These are phyloP conservation scores for Procambarus virginalis DNA, from an alignment of 1,140 invertebrate genomes.

Conservation along the genomic window DNA sequence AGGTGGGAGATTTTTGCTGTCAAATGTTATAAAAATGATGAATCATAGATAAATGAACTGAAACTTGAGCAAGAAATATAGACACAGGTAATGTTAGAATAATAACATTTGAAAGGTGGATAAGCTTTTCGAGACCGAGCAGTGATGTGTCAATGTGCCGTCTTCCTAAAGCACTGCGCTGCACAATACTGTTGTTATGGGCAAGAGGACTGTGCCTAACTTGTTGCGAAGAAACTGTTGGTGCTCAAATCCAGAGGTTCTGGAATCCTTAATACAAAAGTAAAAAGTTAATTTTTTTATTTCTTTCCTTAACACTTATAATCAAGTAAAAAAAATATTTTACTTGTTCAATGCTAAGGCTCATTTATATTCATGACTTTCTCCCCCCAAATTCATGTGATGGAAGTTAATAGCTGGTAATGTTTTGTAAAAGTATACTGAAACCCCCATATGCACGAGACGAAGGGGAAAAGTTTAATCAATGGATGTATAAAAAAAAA, in stretches of 20 bases:
- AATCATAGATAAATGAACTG: neutral
- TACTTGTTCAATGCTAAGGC: too few relatives aligned
- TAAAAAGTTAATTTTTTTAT: neutral
- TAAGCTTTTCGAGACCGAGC: neutral
- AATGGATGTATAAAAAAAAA: too few relatives aligned
- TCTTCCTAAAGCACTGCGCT: conserved; percentile 44
- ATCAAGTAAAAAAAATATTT: too few relatives aligned
- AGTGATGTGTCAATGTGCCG: conserved; percentile 33
- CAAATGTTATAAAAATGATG: neutral
- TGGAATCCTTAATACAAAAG: conserved; percentile 63
- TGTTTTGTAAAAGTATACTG: too few relatives aligned
- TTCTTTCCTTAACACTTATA: neutral
- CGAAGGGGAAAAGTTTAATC: too few relatives aligned
- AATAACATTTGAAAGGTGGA: neutral
- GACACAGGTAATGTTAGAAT: neutral
- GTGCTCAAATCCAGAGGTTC: conserved; percentile 63
- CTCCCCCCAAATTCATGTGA: too few relatives aligned
- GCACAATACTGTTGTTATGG: conserved; percentile 44
- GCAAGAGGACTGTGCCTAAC: conserved; percentile 53
- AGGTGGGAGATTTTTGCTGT: neutral
- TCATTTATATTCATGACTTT: too few relatives aligned
- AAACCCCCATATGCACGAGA: too few relatives aligned
- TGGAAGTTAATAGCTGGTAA: too few relatives aligned
- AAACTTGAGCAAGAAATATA: neutral
- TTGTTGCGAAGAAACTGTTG: conserved; percentile 53